Evolutionary conservation across 1,140 invertebrate species (phyloP).

Genomic region (Palaemon carinicauda): DNA sequence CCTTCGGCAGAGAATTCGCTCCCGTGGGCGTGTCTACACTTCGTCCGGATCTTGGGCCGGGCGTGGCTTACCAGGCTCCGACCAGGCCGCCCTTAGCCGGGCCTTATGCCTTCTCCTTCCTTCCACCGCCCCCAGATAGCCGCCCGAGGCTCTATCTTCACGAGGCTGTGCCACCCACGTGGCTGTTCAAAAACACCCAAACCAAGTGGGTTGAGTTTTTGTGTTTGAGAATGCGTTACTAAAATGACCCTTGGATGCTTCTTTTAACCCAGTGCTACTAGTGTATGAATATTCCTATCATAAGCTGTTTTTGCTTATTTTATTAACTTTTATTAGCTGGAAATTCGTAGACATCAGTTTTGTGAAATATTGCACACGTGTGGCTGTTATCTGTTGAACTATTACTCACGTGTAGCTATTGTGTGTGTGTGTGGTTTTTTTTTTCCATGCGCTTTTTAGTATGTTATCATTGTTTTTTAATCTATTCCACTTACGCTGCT

Average conservation of each 20-base stretch:
- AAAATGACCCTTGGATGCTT: neutral
- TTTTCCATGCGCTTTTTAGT: too few species aligned
- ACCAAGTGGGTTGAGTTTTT: constrained; percentile 48
- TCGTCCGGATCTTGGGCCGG: constrained; percentile 71
- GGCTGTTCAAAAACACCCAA: constrained; percentile 86
- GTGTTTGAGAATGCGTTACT: too few species aligned
- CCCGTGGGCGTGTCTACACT: constrained; percentile 60
- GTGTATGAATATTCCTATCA: too few species aligned
- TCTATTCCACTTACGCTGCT: too few species aligned
- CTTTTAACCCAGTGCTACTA: neutral
- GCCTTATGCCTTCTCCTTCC: constrained; percentile 88
- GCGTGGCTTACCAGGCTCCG: constrained; percentile 67
- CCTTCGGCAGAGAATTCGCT: constrained; percentile 51
- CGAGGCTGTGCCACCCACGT: constrained; percentile 77
- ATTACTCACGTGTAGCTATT: too few species aligned
- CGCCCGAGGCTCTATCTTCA: constrained; percentile 79
- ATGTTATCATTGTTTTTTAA: too few species aligned
- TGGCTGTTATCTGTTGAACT: too few species aligned
- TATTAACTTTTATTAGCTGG: too few species aligned
- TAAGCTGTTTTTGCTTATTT: too few species aligned
- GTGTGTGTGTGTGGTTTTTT: too few species aligned
- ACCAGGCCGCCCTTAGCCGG: constrained; percentile 84
- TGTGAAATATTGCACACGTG: too few species aligned
- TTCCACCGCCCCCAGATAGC: constrained; percentile 79
- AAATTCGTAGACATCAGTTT: too few species aligned